These are phyloP conservation scores for Stenchaetothrips biformis DNA, from an alignment of 2,888 invertebrate genomes.

Conservation along the genomic window DNA sequence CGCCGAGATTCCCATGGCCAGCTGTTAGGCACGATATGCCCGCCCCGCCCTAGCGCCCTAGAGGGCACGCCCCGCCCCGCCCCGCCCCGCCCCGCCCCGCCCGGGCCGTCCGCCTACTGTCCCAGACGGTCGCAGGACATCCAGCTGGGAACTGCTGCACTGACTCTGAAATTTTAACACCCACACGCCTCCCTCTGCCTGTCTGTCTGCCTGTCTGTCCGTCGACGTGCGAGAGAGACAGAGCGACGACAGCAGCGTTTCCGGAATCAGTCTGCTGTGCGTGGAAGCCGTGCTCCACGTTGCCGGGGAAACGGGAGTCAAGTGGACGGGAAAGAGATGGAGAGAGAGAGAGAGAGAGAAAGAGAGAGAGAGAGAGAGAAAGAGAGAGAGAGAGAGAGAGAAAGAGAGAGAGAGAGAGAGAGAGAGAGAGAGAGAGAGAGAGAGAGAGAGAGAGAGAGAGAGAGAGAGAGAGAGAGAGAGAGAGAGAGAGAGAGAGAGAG, in stretches of 20 bases:
- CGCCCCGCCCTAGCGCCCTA: not conserved
- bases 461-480: not conserved
- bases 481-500: not conserved
- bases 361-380: not conserved
- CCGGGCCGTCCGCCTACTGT: not conserved
- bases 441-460: not conserved
- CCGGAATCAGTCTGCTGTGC: too few relatives aligned
- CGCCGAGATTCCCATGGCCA: too few relatives aligned
- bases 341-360: not conserved
- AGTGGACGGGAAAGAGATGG: not conserved
- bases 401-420: not conserved
- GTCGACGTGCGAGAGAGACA: too few relatives aligned
- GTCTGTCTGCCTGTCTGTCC: not conserved
- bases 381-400: not conserved
- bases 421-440: constrained; percentile 1
- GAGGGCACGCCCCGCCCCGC: not conserved
- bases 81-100: not conserved
- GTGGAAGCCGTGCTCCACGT: too few relatives aligned
- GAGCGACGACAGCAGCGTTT: too few relatives aligned
- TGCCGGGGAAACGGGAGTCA: not conserved
- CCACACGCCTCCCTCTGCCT: not conserved
- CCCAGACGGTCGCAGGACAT: not conserved
- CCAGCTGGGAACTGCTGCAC: constrained; percentile 8
- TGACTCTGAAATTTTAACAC: constrained; percentile 4
- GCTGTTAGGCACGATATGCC: too few relatives aligned